phyloP scores from a whole-genome alignment of 2,888 invertebrate genomes.

The Corbicula japonica region DNA sequence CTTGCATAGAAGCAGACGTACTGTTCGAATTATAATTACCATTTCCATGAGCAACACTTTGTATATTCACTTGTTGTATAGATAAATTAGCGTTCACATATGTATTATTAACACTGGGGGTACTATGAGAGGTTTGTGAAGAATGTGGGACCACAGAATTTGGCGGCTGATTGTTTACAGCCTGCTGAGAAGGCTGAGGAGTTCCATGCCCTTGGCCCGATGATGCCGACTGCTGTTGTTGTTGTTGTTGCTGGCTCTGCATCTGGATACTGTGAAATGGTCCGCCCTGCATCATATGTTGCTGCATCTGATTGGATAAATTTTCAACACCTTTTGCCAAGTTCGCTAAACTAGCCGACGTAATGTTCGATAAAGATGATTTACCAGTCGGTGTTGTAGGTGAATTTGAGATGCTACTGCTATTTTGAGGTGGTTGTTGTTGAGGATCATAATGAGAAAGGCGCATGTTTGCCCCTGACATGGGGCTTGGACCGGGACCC shows the following conservation, averaged over 20 bases:
- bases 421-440: constrained; percentile 67
- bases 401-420: constrained; percentile 70
- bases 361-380: constrained; percentile 84
- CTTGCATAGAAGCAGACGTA: constrained; percentile 77
- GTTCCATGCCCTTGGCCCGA: constrained; percentile 20
- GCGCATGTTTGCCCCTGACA: constrained; percentile 81
- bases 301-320: constrained; percentile 86
- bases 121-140: constrained; percentile 70
- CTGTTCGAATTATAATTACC: constrained; percentile 67
- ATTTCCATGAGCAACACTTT: constrained; percentile 83
- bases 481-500: constrained; percentile 77
- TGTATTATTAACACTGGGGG: constrained; percentile 87
- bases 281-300: constrained; percentile 86
- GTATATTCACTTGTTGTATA: constrained; percentile 88
- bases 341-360: constrained; percentile 85
- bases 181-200: constrained; percentile 40
- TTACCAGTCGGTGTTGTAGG: constrained; percentile 75
- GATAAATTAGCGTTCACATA: constrained; percentile 88
- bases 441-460: constrained; percentile 83
- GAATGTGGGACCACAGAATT: constrained; percentile 46
- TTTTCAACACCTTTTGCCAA: constrained; percentile 86
- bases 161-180: constrained; percentile 51
- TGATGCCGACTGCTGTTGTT: constrained; percentile 43
- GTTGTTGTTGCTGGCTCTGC: constrained; percentile 80
- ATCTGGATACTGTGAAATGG: constrained; percentile 86